These are phyloP conservation scores for Campylomormyrus tamandua DNA, from an alignment of 2,113 vertebrate species.

Conservation along the genomic window DNA sequence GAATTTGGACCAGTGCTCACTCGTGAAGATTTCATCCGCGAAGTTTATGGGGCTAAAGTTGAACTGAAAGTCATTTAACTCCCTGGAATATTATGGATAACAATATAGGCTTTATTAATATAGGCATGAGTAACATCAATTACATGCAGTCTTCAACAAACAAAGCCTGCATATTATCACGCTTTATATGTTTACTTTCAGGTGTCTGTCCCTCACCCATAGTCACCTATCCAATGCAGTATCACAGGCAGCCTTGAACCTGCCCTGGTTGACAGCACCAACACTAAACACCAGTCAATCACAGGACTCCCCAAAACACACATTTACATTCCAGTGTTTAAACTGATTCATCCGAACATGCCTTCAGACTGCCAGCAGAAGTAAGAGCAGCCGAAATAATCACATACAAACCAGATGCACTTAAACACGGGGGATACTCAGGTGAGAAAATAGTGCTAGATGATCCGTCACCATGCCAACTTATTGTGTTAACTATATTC, in stretches of 20 bases:
- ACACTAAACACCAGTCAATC: background rate
- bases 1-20: conserved; percentile 58
- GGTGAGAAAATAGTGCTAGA: background rate
- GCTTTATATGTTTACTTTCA: background rate
- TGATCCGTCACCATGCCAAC: background rate
- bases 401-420: background rate
- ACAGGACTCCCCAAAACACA: background rate
- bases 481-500: background rate
- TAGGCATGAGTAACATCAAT: background rate
- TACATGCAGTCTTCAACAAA: background rate
- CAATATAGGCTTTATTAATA: background rate
- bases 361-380: background rate
- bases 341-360: background rate
- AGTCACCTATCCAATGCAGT: background rate
- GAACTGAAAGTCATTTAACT: conserved; percentile 41
- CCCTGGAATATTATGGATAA: conserved; percentile 21
- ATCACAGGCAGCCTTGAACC: background rate
- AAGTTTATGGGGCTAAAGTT: conserved; percentile 56
- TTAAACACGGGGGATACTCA: background rate
- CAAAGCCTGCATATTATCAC: background rate
- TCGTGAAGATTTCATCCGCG: conserved; percentile 58
- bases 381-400: background rate
- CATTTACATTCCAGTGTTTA: background rate
- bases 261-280: background rate
- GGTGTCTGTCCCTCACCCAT: background rate